Conservation (phyloP, 2,797 vertebrate genomes). For the Mus caroli region DNA sequence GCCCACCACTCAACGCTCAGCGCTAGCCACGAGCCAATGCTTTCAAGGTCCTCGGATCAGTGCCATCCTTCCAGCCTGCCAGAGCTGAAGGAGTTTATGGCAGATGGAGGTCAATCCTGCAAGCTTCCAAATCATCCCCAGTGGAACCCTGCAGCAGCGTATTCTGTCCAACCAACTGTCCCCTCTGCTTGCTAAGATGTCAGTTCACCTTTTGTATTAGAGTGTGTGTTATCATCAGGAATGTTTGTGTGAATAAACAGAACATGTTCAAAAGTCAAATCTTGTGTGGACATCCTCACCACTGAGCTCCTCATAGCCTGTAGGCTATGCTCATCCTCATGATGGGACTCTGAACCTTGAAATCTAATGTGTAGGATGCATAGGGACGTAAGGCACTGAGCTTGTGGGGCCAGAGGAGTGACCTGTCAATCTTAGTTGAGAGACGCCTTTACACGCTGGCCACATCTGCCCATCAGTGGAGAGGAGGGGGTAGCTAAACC, state of each 20-base stretch:
- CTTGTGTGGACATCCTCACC: neutral
- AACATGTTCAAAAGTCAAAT: neutral
- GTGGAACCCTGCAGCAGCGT: neutral
- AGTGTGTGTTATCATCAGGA: neutral
- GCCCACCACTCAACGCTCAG: too few relatives aligned
- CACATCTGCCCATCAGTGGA: neutral
- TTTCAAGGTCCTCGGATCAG: neutral
- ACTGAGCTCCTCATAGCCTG: neutral
- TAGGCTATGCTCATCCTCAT: neutral
- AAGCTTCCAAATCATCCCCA: neutral
- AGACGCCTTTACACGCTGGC: neutral
- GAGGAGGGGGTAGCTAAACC: neutral
- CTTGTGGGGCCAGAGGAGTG: neutral
- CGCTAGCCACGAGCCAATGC: neutral
- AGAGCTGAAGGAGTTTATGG: neutral
- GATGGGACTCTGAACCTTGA: neutral
- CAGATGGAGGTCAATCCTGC: neutral
- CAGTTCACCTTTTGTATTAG: neutral
- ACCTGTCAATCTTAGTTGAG: neutral
- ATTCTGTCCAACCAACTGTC: neutral
- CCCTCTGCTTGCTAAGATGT: neutral
- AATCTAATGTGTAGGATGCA: neutral
- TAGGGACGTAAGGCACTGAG: neutral
- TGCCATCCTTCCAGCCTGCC: neutral
- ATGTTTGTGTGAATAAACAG: neutral